Conservation (phyloP, 2,113 vertebrate genomes). For the Seriola rivoliana region DNA sequence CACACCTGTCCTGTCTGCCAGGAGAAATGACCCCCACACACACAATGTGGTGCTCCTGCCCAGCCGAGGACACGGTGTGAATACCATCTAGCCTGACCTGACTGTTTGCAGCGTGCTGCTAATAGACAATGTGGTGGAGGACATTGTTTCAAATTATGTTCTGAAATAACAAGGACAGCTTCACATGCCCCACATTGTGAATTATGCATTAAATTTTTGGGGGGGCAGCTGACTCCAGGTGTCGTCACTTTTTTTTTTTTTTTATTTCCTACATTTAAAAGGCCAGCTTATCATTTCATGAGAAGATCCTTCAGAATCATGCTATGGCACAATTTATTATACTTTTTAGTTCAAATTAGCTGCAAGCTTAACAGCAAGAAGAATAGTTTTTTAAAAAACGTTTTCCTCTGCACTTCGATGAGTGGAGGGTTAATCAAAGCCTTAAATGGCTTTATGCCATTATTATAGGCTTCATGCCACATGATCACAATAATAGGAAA, state of each 20-base stretch:
- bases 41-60: slow-evolving; percentile 39
- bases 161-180: slow-evolving; percentile 31
- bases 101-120: slow-evolving; percentile 33
- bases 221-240: background rate
- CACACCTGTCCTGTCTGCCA: slow-evolving; percentile 74
- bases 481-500: slow-evolving; percentile 73
- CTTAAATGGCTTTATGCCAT: slow-evolving; percentile 44
- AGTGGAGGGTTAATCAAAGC: slow-evolving; percentile 68
- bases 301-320: background rate
- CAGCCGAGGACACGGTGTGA: slow-evolving; percentile 43
- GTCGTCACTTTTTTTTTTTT: background rate
- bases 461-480: slow-evolving; percentile 74
- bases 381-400: slow-evolving; percentile 1
- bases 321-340: background rate
- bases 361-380: slow-evolving; percentile 1
- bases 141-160: slow-evolving; percentile 42
- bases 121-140: slow-evolving; percentile 23
- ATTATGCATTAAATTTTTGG: slow-evolving; percentile 22
- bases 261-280: background rate
- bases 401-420: slow-evolving; percentile 30
- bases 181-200: slow-evolving; percentile 15
- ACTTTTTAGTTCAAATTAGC: slow-evolving; percentile 21
- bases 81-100: slow-evolving; percentile 45
- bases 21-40: slow-evolving; percentile 62
- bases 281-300: background rate